phyloP scores from a whole-genome alignment of 64 coral and sea anemone genomes.

The Catalaphyllia jardinei region DNA sequence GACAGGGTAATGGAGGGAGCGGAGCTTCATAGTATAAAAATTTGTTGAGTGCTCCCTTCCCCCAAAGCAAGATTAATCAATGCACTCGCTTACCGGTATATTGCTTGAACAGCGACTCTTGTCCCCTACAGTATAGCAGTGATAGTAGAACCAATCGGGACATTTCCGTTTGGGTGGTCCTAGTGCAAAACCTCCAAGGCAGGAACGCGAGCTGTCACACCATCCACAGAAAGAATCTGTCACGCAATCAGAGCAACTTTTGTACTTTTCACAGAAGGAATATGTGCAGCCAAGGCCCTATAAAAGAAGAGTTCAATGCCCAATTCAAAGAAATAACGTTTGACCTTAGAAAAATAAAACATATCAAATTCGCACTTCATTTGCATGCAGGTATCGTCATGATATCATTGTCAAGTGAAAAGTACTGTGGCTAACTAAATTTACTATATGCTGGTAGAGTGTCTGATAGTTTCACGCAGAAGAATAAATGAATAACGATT shows the following conservation, averaged over 20 bases:
- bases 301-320: neutral
- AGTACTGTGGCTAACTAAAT: too few relatives aligned
- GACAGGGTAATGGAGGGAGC: too few relatives aligned
- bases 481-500: neutral
- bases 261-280: slow-evolving; percentile 50
- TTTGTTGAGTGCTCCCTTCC: too few relatives aligned
- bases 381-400: too few relatives aligned
- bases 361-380: too few relatives aligned
- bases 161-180: slow-evolving; percentile 27
- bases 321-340: neutral
- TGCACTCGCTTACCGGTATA: slow-evolving; percentile 19
- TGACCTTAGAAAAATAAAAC: too few relatives aligned
- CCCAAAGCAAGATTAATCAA: too few relatives aligned
- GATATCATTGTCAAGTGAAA: too few relatives aligned
- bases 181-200: slow-evolving; percentile 16
- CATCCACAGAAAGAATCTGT: slow-evolving; percentile 39
- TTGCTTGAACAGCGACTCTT: slow-evolving; percentile 20
- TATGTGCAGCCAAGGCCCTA: slow-evolving; percentile 54
- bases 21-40: too few relatives aligned
- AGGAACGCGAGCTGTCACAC: slow-evolving; percentile 43
- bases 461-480: neutral
- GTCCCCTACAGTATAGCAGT: slow-evolving; percentile 48
- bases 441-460: too few relatives aligned
- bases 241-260: slow-evolving; percentile 36
- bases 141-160: slow-evolving; percentile 61